A percentile compares a stretch with the other conserved stretches of the same genome.
These are phyloP conservation scores for Fratercula arctica DNA, from an alignment of 2,797 vertebrate genomes.

Conservation along the genomic window DNA sequence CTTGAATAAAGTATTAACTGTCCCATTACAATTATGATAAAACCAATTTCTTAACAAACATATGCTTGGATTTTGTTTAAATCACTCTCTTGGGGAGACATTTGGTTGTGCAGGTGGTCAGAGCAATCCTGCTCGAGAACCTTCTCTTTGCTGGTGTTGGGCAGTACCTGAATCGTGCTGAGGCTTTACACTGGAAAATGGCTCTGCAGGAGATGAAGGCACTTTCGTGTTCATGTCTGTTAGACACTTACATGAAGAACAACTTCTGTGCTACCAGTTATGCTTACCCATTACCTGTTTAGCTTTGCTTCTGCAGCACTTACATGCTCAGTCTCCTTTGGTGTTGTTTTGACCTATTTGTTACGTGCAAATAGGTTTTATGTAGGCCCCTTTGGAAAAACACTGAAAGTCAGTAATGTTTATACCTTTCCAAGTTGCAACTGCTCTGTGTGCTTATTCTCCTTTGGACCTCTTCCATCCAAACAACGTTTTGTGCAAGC, in stretches of 20 bases:
- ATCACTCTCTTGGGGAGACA: background rate
- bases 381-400: background rate
- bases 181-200: background rate
- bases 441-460: background rate
- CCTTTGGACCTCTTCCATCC: background rate
- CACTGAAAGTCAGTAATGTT: background rate
- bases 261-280: background rate
- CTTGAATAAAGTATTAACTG: background rate
- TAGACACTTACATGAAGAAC: background rate
- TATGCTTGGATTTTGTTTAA: background rate
- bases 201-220: accelerated
- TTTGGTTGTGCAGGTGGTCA: background rate
- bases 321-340: background rate
- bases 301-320: background rate
- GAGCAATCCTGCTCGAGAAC: background rate
- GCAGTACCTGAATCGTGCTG: background rate
- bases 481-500: background rate
- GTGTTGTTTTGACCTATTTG: background rate
- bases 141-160: background rate
- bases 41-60: background rate
- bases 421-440: background rate
- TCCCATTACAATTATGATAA: background rate
- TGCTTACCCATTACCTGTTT: background rate
- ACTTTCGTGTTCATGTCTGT: background rate
- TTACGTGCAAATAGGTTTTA: background rate